phyloP scores from a whole-genome alignment of 1,140 invertebrate species.

The Octopus bimaculoides region DNA sequence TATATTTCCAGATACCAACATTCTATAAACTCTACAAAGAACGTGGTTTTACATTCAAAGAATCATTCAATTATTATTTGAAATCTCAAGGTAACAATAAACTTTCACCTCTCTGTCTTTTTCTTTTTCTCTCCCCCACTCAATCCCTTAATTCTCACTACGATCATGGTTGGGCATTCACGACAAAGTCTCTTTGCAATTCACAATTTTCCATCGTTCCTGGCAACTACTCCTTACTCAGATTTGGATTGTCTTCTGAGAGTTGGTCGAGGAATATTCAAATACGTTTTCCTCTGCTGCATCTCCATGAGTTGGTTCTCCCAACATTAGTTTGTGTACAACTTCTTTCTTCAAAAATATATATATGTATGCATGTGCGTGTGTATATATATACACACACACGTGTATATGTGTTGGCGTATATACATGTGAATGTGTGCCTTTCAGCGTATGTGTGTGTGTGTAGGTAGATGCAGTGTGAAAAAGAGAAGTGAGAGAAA shows the following conservation, averaged over 20 bases:
- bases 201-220: no score
- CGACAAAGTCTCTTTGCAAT: no score
- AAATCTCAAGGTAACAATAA: slow-evolving; percentile 59
- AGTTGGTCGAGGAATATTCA: no score
- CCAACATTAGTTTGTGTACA: no score
- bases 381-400: not conserved
- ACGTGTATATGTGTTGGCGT: not conserved
- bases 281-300: no score
- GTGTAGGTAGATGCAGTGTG: not conserved
- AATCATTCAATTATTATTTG: slow-evolving; percentile 81
- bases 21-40: slow-evolving; percentile 74
- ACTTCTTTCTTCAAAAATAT: not conserved
- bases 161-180: no score
- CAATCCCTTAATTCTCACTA: no score
- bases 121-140: no score
- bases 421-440: not conserved
- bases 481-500: not conserved
- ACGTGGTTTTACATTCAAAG: slow-evolving; percentile 81
- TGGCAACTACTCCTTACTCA: no score
- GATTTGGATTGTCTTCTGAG: no score
- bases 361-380: not conserved
- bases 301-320: no score
- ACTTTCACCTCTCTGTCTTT: not conserved
- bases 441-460: not conserved
- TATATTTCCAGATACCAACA: slow-evolving; percentile 67